Conservation (phyloP, 2,797 vertebrate species). For the Tarsius wallacei region DNA sequence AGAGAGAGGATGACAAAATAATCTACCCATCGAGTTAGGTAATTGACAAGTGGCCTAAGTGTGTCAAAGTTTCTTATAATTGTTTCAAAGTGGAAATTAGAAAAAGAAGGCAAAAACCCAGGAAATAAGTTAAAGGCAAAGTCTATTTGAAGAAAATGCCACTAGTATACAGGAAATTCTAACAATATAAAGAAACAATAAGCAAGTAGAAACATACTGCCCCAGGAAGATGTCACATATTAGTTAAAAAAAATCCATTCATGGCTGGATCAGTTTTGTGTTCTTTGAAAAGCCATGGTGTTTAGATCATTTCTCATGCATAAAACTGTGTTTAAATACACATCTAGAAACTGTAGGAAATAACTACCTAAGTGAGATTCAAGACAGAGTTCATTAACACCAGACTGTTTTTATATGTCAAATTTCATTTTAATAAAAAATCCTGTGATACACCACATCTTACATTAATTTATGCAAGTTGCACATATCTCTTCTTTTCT, state of each 20-base stretch:
- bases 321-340: background rate
- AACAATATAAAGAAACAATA: background rate
- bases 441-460: background rate
- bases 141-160: background rate
- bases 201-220: rapidly evolving
- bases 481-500: background rate
- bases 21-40: background rate
- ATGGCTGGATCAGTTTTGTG: background rate
- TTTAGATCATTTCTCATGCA: background rate
- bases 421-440: conserved; percentile 39
- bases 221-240: background rate
- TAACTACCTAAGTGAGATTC: background rate
- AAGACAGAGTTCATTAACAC: background rate
- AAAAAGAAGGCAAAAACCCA: background rate
- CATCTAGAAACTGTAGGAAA: background rate
- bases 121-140: background rate
- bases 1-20: background rate
- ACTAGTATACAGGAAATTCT: background rate
- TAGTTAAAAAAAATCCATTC: no score
- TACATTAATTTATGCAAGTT: background rate
- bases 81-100: background rate
- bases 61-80: background rate
- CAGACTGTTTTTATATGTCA: background rate
- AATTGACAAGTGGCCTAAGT: background rate
- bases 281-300: background rate